Evolutionary conservation across 2,888 invertebrate genomes (phyloP).

Genomic region (Agrochola lychnidis): DNA sequence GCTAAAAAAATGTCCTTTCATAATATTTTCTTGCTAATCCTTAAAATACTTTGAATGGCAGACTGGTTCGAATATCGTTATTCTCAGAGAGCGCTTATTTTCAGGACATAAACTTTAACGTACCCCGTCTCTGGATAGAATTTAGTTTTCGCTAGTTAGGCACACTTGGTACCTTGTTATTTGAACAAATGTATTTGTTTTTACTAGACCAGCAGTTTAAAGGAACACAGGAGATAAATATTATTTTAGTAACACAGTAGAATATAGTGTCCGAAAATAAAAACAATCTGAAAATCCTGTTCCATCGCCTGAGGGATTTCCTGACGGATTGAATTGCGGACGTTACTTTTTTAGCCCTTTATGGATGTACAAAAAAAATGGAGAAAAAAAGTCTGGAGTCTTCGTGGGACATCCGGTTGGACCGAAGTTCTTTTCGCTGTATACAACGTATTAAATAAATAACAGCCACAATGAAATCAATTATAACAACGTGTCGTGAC

Average conservation of each 20-base stretch:
- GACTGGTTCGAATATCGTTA: conserved; percentile 47
- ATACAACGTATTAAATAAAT: too few relatives aligned
- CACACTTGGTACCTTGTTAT: conserved; percentile 42
- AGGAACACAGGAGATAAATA: background rate
- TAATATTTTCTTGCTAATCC: conserved; percentile 13
- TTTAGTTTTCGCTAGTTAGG: conserved; percentile 45
- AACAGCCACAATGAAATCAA: too few relatives aligned
- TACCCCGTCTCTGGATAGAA: conserved; percentile 24
- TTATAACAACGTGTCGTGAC: too few relatives aligned
- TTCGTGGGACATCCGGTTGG: too few relatives aligned
- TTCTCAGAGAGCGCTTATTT: conserved; percentile 54
- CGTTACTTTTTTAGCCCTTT: background rate
- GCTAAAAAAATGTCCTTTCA: background rate
- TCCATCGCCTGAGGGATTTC: conserved; percentile 2
- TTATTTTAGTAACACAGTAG: background rate
- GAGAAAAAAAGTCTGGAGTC: too few relatives aligned
- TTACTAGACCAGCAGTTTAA: background rate
- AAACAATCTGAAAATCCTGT: background rate
- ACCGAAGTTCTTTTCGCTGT: too few relatives aligned
- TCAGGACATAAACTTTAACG: conserved; percentile 57
- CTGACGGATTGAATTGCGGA: background rate
- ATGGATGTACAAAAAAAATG: background rate
- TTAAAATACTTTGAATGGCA: conserved; percentile 38
- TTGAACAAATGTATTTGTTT: conserved; percentile 29
- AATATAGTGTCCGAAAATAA: background rate